Conservation (phyloP, 1,140 invertebrate species). For the Parasteatoda tepidariorum region DNA sequence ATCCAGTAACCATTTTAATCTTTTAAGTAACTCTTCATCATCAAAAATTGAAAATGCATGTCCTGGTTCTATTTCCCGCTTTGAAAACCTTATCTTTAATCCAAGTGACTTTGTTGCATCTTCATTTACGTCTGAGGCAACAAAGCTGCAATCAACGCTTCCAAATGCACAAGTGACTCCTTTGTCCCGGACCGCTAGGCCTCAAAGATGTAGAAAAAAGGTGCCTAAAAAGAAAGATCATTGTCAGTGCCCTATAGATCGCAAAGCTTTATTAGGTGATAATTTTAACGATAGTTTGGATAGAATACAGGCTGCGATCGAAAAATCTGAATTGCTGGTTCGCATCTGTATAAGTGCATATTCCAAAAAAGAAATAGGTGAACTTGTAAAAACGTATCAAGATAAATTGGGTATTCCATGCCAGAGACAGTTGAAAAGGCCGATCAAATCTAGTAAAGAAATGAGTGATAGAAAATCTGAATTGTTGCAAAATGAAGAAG, state of each 20-base stretch:
- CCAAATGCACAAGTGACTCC: no score
- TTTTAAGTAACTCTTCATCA: no score
- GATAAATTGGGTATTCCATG: constrained; percentile 65
- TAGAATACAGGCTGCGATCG: neutral
- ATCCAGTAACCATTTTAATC: no score
- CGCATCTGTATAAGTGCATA: constrained; percentile 75
- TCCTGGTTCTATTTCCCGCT: no score
- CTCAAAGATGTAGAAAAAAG: no score
- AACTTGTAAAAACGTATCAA: constrained; percentile 79
- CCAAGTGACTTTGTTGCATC: no score
- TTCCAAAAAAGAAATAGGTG: constrained; percentile 78
- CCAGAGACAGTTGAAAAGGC: constrained; percentile 18
- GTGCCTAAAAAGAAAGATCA: neutral
- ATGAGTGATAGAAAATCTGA: constrained; percentile 66
- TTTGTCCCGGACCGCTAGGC: no score
- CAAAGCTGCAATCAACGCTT: no score
- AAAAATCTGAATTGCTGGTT: neutral
- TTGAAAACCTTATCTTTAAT: no score
- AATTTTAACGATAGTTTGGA: neutral
- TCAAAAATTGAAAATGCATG: no score
- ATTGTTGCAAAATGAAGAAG: constrained; percentile 69
- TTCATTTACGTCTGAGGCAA: no score
- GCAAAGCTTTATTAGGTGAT: no score
- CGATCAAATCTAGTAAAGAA: neutral
- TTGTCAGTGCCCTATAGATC: neutral